Conservation (phyloP, 2,113 vertebrate genomes). For the Boulengeromyrus knoepffleri region DNA sequence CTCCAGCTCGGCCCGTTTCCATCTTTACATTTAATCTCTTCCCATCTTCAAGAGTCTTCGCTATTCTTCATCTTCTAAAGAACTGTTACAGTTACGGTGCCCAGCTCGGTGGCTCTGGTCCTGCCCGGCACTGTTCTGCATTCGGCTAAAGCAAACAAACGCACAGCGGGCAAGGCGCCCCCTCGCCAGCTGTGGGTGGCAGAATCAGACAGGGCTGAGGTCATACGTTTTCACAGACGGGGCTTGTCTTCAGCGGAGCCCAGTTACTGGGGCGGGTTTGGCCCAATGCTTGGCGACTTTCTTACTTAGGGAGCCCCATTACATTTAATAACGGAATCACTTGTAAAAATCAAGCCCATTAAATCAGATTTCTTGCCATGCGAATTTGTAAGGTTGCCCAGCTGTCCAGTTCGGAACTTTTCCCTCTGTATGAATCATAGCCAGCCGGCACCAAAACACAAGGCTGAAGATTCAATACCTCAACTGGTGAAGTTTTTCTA, state of each 20-base stretch:
- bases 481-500: background rate
- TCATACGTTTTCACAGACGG: constrained; percentile 27
- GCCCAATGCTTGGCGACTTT: background rate
- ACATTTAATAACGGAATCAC: background rate
- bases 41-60: background rate
- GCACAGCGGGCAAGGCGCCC: background rate
- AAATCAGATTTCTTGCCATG: background rate
- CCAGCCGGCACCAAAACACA: background rate
- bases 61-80: background rate
- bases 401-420: background rate
- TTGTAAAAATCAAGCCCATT: background rate
- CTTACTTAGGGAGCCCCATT: background rate
- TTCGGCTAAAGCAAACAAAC: background rate
- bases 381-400: background rate
- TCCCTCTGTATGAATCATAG: background rate
- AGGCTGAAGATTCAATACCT: background rate
- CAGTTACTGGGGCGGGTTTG: background rate
- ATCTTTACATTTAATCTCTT: background rate
- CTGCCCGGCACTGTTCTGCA: background rate
- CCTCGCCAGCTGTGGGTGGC: background rate
- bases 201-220: constrained; percentile 23
- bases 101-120: background rate
- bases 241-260: background rate
- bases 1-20: background rate
- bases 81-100: background rate